A percentile compares a stretch with the other conserved stretches of the same genome.
These are phyloP conservation scores for Calephelis nemesis DNA, from an alignment of 1,140 invertebrate genomes.

Conservation along the genomic window DNA sequence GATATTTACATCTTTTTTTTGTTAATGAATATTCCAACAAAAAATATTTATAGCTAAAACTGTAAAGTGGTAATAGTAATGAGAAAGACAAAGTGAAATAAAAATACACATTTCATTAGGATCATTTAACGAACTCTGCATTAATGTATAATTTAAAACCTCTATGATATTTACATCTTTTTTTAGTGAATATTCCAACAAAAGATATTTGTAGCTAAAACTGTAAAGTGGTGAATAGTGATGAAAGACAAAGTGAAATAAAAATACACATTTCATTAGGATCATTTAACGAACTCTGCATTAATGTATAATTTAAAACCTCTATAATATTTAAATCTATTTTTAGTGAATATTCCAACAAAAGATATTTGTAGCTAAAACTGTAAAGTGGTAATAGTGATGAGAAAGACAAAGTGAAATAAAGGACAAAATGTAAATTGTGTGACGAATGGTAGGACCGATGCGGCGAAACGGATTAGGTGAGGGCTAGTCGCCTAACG, in stretches of 20 bases:
- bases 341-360: constrained; percentile 40
- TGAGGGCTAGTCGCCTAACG: constrained; percentile 53
- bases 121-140: constrained; percentile 20
- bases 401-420: constrained; percentile 26
- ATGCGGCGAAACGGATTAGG: constrained; percentile 45
- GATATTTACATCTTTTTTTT: constrained; percentile 15
- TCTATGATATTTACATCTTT: constrained; percentile 13
- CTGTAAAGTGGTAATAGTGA: not conserved
- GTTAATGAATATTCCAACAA: constrained; percentile 39
- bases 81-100: constrained; percentile 27
- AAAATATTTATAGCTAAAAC: constrained; percentile 2
- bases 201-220: constrained; percentile 2
- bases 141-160: not conserved
- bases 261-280: constrained; percentile 20
- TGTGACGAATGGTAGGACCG: constrained; percentile 55
- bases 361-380: constrained; percentile 3
- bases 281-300: constrained; percentile 20
- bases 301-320: not conserved
- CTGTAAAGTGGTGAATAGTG: not conserved
- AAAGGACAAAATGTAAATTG: constrained; percentile 39
- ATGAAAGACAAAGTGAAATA: constrained; percentile 26
- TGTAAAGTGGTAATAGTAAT: not conserved
- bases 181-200: constrained; percentile 40
- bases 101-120: constrained; percentile 20
- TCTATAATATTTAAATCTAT: constrained; percentile 13